Percentiles rank a stretch among this genome's conserved stretches.
These are phyloP conservation scores for Carlito syrichta DNA, from an alignment of 2,113 vertebrate species.

Conservation along the genomic window DNA sequence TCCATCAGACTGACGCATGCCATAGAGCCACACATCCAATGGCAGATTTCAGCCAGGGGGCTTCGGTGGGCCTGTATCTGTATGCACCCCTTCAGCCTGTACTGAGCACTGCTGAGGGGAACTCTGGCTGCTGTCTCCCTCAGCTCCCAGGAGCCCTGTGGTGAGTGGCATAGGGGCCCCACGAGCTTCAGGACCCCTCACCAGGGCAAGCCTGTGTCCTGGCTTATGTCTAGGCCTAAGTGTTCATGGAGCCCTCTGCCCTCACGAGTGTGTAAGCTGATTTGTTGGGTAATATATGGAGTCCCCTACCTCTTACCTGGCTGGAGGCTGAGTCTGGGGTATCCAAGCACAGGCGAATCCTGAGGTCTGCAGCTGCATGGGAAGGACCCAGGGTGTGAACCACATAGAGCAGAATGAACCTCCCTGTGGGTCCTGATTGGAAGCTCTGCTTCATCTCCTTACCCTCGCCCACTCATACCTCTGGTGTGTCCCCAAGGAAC, in stretches of 20 bases:
- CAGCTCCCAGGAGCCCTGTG: background rate
- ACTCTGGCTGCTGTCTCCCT: background rate
- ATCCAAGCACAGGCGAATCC: background rate
- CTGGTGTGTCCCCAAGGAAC: no score
- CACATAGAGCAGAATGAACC: background rate
- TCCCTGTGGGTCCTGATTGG: background rate
- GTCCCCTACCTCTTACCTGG: background rate
- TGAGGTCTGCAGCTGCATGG: background rate
- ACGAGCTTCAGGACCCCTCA: background rate
- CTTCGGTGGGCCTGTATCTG: no score
- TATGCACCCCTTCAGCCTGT: background rate
- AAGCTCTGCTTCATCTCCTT: no score
- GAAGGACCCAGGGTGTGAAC: background rate
- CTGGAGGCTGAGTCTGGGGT: background rate
- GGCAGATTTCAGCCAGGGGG: no score
- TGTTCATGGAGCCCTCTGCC: no score
- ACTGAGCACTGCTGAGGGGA: background rate
- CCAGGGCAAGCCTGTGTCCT: background rate
- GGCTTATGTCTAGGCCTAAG: background rate
- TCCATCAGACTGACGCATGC: no score
- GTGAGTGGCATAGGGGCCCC: background rate
- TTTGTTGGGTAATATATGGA: rapidly evolving
- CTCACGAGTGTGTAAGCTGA: background rate
- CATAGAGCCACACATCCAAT: rapidly evolving
- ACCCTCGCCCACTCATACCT: background rate